These are phyloP conservation scores for Amblyraja radiata DNA, from an alignment of 2,797 vertebrate species.

Conservation along the genomic window DNA sequence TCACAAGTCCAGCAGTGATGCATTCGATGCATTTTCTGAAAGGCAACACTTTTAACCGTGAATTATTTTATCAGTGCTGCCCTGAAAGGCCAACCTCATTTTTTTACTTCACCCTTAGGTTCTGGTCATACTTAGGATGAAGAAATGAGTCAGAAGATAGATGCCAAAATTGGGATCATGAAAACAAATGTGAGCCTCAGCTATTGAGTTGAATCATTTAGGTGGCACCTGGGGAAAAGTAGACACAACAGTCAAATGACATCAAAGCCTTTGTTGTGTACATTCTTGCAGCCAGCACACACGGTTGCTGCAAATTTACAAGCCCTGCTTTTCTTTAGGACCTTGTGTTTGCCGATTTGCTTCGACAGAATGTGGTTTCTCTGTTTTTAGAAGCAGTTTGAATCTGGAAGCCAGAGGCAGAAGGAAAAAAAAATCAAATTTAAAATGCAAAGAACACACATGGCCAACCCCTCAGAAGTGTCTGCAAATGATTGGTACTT, in stretches of 20 bases:
- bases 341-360: background rate
- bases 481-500: background rate
- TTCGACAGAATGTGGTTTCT: conserved; percentile 32
- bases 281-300: conserved; percentile 49
- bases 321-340: conserved; percentile 30
- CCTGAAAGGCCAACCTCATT: too few relatives aligned
- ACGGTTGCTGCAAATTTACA: conserved; percentile 46
- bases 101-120: background rate
- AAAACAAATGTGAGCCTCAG: background rate
- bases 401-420: background rate
- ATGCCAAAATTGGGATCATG: background rate
- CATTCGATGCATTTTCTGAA: too few relatives aligned
- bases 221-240: conserved; percentile 49
- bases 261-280: conserved; percentile 44
- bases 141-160: conserved; percentile 4
- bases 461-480: background rate
- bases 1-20: too few relatives aligned
- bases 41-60: too few relatives aligned
- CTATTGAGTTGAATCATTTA: conserved; percentile 5
- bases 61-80: too few relatives aligned
- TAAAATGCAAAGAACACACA: background rate
- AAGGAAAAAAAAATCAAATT: background rate
- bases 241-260: conserved; percentile 42
- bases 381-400: conserved; percentile 13
- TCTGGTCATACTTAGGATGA: background rate